phyloP scores from a whole-genome alignment of 2,113 vertebrate genomes.

The Craseonycteris thonglongyai region DNA sequence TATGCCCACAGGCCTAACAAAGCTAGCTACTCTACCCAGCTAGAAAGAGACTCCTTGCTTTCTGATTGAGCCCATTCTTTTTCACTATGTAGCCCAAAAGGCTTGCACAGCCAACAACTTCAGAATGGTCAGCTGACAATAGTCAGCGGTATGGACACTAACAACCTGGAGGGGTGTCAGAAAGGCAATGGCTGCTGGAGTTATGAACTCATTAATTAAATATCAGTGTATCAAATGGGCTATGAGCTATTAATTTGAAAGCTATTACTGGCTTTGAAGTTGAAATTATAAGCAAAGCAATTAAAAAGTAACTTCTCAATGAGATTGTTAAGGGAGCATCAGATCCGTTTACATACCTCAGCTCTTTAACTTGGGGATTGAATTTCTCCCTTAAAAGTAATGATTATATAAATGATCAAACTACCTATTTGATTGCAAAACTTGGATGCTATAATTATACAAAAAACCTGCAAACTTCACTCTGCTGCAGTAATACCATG shows the following conservation, averaged over 20 bases:
- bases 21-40: neutral
- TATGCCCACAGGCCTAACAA: neutral
- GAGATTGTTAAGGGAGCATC: constrained; percentile 47
- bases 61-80: neutral
- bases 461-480: neutral
- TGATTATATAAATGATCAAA: constrained; percentile 60
- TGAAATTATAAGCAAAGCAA: constrained; percentile 72
- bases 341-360: constrained; percentile 56
- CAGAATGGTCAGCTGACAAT: neutral
- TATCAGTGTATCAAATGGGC: constrained; percentile 71
- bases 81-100: neutral
- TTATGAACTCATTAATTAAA: constrained; percentile 74
- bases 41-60: neutral
- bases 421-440: constrained; percentile 41
- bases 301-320: constrained; percentile 73
- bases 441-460: neutral
- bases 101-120: neutral
- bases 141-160: constrained; percentile 44
- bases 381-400: constrained; percentile 69
- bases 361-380: constrained; percentile 61
- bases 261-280: constrained; percentile 72
- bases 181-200: constrained; percentile 26
- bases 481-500: neutral
- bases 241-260: constrained; percentile 71
- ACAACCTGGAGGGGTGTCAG: constrained; percentile 58